A percentile compares a stretch with the other conserved stretches of the same genome.
These are phyloP conservation scores for Drosophila macrospina DNA, from an alignment of 2,888 invertebrate genomes.

Conservation along the genomic window DNA sequence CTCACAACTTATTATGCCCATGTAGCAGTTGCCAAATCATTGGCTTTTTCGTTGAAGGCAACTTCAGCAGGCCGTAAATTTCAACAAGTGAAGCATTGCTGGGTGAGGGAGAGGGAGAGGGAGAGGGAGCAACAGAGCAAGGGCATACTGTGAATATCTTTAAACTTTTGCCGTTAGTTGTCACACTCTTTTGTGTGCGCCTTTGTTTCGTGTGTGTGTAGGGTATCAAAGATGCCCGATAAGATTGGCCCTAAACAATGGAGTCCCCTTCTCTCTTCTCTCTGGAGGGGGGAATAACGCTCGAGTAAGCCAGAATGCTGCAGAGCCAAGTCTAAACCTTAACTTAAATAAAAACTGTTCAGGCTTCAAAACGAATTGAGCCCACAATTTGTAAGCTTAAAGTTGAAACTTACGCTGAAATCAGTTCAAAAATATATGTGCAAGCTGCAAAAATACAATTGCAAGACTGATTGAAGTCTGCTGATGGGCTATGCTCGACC, in stretches of 20 bases:
- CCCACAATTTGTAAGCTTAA: background rate
- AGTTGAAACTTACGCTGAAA: background rate
- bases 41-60: conserved; percentile 47
- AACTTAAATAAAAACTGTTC: conserved; percentile 20
- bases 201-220: conserved; percentile 32
- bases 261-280: conserved; percentile 10
- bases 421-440: conserved; percentile 4
- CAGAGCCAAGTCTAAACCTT: background rate
- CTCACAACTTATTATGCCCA: conserved; percentile 57
- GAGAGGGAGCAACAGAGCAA: background rate
- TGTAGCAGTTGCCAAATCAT: conserved; percentile 54
- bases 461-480: too few relatives aligned
- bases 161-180: conserved; percentile 59
- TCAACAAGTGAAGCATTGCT: conserved; percentile 58
- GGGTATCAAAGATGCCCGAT: conserved; percentile 60
- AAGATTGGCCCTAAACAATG: conserved; percentile 43
- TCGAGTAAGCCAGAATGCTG: background rate
- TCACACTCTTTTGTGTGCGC: conserved; percentile 60
- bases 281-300: conserved; percentile 9
- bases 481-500: background rate
- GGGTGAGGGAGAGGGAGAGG: background rate
- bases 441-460: background rate
- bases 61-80: conserved; percentile 61
- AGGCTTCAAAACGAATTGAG: background rate
- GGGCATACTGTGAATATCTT: conserved; percentile 21